Conservation (phyloP, 2,888 invertebrate genomes). For the Fabriciana adippe region DNA sequence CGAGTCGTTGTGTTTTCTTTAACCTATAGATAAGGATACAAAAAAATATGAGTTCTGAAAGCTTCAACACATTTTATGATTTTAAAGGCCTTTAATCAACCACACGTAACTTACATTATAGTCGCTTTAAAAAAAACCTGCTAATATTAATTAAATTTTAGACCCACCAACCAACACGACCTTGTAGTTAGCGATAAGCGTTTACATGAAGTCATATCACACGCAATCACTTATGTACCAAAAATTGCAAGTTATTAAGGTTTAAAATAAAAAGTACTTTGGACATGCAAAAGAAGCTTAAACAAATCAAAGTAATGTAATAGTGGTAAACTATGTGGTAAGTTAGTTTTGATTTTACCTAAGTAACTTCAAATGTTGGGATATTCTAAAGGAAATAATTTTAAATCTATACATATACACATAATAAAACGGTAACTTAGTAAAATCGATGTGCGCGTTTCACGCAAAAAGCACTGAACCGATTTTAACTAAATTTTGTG, state of each 20-base stretch:
- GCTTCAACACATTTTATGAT: not conserved
- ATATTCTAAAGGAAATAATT: no score
- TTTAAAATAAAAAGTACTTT: constrained; percentile 4
- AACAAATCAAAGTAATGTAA: not conserved
- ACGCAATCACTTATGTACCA: constrained; percentile 18
- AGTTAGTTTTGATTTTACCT: no score
- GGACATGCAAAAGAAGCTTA: not conserved
- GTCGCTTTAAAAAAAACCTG: not conserved
- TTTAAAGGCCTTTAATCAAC: not conserved
- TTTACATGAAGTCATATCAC: constrained; percentile 15
- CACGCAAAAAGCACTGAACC: no score
- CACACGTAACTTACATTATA: not conserved
- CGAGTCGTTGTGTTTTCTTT: no score
- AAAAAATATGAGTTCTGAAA: no score
- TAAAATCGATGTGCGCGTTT: no score
- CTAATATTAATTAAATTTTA: constrained; percentile 14
- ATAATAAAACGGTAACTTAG: no score
- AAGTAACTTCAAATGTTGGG: no score
- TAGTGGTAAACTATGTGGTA: no score
- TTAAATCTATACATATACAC: no score
- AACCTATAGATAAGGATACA: no score
- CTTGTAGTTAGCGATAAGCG: constrained; percentile 17
- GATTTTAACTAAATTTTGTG: no score
- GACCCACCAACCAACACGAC: not conserved
- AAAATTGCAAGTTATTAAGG: constrained; percentile 8